Percentiles rank a stretch among this genome's conserved stretches.
These are phyloP conservation scores for Myotis brandtii DNA, from an alignment of 2,113 vertebrate genomes.

Conservation along the genomic window DNA sequence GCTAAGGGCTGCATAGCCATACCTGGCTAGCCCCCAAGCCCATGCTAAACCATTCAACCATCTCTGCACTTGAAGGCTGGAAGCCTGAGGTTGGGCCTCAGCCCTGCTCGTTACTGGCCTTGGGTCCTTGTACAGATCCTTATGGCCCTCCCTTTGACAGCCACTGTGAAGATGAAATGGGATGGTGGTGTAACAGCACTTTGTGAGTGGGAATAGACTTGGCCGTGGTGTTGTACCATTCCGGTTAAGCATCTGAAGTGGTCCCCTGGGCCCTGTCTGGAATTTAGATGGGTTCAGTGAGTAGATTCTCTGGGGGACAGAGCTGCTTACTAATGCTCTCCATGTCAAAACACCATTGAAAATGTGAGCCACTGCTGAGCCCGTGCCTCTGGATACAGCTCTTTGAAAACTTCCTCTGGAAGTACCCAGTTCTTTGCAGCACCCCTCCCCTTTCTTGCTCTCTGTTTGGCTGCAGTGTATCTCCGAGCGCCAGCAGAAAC, in stretches of 20 bases:
- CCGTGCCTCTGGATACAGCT: neutral
- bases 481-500: neutral
- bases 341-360: neutral
- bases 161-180: neutral
- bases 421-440: neutral
- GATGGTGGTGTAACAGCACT: neutral
- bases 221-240: neutral
- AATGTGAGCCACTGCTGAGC: neutral
- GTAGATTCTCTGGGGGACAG: neutral
- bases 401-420: neutral
- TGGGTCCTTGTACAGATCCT: neutral
- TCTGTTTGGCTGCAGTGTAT: neutral
- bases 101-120: neutral
- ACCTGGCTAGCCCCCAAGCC: neutral
- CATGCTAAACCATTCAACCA: neutral
- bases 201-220: conserved; percentile 30
- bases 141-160: neutral
- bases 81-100: neutral
- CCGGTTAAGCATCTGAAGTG: neutral
- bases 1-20: neutral
- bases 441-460: neutral
- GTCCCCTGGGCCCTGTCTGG: neutral
- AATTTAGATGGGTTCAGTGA: conserved; percentile 1
- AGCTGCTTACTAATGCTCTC: neutral
- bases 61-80: neutral